Percentiles rank a stretch among this genome's conserved stretches.
Conservation (phyloP, 92 coral and sea anemone genomes). For the Phenganax stokvisi region DNA sequence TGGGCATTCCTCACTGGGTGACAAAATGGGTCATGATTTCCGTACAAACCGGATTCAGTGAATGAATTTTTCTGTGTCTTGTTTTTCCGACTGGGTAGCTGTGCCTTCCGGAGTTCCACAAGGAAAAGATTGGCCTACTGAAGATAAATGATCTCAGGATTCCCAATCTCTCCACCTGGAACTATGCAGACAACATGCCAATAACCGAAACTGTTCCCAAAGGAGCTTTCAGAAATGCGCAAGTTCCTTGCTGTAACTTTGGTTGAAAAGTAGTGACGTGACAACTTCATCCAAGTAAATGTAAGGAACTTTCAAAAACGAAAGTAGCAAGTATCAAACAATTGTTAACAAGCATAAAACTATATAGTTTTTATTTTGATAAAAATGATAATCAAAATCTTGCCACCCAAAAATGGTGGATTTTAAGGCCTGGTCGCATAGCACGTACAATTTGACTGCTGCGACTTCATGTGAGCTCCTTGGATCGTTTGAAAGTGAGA, state of each 20-base stretch:
- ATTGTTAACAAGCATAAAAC: too few relatives aligned
- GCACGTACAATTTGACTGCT: too few relatives aligned
- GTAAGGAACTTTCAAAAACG: too few relatives aligned
- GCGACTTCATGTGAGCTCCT: too few relatives aligned
- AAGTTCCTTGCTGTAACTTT: not conserved
- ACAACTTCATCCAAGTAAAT: not conserved
- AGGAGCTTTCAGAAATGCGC: not conserved
- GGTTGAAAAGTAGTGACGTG: not conserved
- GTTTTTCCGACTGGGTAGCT: conserved; percentile 22
- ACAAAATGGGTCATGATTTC: not conserved
- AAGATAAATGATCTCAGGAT: not conserved
- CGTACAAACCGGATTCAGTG: not conserved
- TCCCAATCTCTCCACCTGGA: not conserved
- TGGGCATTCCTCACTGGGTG: not conserved
- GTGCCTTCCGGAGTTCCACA: conserved; percentile 25
- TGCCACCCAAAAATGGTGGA: too few relatives aligned
- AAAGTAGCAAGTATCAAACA: too few relatives aligned
- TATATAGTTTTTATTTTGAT: too few relatives aligned
- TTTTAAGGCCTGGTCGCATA: too few relatives aligned
- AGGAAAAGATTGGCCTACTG: not conserved
- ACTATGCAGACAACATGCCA: not conserved
- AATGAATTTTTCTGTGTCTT: not conserved
- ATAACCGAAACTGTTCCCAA: not conserved
- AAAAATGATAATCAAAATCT: too few relatives aligned
- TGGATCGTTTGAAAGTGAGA: too few relatives aligned